These are phyloP conservation scores for Petrocephalus microphthalmus DNA, from an alignment of 2,113 vertebrate species.

Conservation along the genomic window DNA sequence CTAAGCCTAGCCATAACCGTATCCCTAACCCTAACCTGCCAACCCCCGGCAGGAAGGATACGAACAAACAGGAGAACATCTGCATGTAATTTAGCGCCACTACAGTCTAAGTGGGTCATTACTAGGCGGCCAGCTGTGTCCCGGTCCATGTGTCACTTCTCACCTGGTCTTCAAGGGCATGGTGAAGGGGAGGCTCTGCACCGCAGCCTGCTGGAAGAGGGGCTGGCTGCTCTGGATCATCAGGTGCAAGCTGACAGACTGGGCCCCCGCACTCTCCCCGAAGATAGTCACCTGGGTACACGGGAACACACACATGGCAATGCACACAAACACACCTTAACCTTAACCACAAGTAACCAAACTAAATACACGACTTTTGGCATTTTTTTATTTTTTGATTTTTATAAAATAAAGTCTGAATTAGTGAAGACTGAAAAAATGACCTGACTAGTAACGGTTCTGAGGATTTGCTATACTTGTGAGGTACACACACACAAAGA, in stretches of 20 bases:
- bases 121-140: neutral
- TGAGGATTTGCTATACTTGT: too few species aligned
- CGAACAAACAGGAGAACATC: neutral
- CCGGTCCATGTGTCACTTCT: neutral
- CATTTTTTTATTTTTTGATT: too few species aligned
- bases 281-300: conserved; percentile 60
- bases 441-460: too few species aligned
- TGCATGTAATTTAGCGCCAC: neutral
- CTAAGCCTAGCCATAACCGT: too few species aligned
- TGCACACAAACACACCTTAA: neutral
- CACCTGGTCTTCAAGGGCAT: conserved; percentile 63
- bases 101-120: neutral
- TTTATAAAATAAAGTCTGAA: too few species aligned
- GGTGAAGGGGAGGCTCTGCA: conserved; percentile 66
- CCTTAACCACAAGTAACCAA: neutral
- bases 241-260: conserved; percentile 63
- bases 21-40: neutral
- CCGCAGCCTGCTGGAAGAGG: conserved; percentile 54
- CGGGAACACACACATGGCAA: neutral
- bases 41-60: neutral
- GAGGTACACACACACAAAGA: neutral
- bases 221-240: conserved; percentile 60
- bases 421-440: too few species aligned
- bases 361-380: too few species aligned
- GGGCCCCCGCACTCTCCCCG: conserved; percentile 65